Percentiles rank a stretch among this genome's conserved stretches.
Evolutionary conservation across 1,140 invertebrate genomes (phyloP).

Genomic region (Lepidotrigona ventralis): DNA sequence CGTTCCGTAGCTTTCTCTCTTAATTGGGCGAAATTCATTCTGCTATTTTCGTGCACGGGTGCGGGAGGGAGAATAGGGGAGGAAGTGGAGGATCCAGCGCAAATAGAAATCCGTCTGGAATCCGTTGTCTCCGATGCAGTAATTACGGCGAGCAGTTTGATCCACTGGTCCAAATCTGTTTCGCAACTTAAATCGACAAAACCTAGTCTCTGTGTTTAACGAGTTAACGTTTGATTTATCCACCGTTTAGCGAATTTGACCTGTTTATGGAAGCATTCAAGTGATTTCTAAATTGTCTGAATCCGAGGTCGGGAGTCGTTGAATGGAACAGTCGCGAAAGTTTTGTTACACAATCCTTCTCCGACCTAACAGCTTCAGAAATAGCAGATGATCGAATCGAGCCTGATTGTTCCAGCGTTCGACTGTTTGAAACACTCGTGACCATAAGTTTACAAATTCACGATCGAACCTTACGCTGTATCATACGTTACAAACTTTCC

Average conservation of each 20-base stretch:
- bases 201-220: background rate
- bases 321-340: too few relatives aligned
- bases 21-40: conserved; percentile 22
- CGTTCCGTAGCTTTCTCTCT: background rate
- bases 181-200: background rate
- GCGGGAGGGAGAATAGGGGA: background rate
- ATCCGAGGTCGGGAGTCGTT: background rate
- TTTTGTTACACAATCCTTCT: too few relatives aligned
- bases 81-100: too few relatives aligned
- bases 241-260: background rate
- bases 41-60: background rate
- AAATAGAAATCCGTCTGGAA: background rate
- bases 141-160: background rate
- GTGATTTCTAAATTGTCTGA: background rate
- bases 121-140: background rate
- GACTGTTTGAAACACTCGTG: too few relatives aligned
- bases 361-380: too few relatives aligned
- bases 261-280: background rate
- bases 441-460: too few relatives aligned
- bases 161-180: background rate
- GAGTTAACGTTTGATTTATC: background rate
- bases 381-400: too few relatives aligned
- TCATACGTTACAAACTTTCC: too few relatives aligned
- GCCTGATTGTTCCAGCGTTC: too few relatives aligned
- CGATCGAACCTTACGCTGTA: too few relatives aligned